Base-by-base conservation (phyloP, 2,113 vertebrate species). In the Albula goreensis region DNA sequence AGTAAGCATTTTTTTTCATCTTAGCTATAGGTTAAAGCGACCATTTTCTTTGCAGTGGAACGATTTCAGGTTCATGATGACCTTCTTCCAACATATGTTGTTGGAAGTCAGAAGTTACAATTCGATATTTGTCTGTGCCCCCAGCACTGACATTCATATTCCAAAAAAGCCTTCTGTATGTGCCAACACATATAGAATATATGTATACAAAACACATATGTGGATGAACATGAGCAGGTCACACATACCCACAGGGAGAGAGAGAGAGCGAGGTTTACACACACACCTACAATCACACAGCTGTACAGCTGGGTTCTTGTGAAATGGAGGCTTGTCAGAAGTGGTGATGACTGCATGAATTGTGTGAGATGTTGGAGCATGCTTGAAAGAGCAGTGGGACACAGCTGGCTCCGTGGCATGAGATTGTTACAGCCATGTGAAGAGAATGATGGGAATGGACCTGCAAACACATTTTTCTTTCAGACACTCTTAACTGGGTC, bases 351-450 rank as follows among this genome's bases (percentile, higher is more conserved):
- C 88, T 51, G 81, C 50, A 85, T 48, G 52, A 66, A 74, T 50
- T 83, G 70, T 88, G 79, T 86, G 85, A 88, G 70, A 57, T 49
- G 84, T 57, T 41, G 31, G 87, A 52, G 50, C 51, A 50, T 70
- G 48, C 82, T 77, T 66, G 81, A 85, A 60, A 78, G 53, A 60
- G 83, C 66, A 50, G 19, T 31, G 49, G 12, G 84, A 88, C 82
- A 84, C 87, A 90, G 77, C 88, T 91, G 88, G 89, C 82, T 81
- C 60, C 60, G 85, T 83, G 80, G 86, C 85, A 87, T 25, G 2
- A 79, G 78, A 79, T 66, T 79, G 78, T 48, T 7, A 79, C 50
- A 50, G 48, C 49, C 12, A 79, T 79, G 52, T 11, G 50, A 53
- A 19, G n/a, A 81, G 56, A 25, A 51, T 81, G n/a, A n/a, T 74